phyloP scores from a whole-genome alignment of 30 jellyfish, hydroid and myxozoan genomes.

The Phacellophora camtschatica region DNA sequence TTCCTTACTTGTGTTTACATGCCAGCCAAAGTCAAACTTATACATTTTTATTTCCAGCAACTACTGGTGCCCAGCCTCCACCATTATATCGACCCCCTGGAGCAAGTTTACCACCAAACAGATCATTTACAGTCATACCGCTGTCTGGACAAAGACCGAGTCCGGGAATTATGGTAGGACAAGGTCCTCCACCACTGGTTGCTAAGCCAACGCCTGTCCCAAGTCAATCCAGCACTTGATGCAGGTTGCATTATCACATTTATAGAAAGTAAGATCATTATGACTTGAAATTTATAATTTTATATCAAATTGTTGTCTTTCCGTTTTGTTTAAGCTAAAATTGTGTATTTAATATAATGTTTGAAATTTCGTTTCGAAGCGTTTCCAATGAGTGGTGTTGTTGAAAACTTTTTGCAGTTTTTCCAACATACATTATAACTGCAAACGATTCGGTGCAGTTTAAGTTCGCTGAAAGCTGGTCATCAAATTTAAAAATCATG shows the following conservation, averaged over 20 bases:
- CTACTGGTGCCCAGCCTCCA: constrained; percentile 62
- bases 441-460: too few relatives aligned
- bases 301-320: not conserved
- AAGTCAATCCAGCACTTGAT: not conserved
- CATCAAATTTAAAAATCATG: too few relatives aligned
- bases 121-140: constrained; percentile 21
- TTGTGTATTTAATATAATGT: not conserved
- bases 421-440: too few relatives aligned
- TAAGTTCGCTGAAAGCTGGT: too few relatives aligned
- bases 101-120: constrained; percentile 22
- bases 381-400: too few relatives aligned
- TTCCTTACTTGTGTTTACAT: too few relatives aligned
- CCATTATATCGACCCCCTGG: constrained; percentile 59
- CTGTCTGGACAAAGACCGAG: constrained; percentile 14
- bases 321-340: not conserved
- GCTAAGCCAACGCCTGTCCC: constrained; percentile 36
- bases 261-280: not conserved
- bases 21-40: too few relatives aligned
- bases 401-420: too few relatives aligned
- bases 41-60: not conserved
- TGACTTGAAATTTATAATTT: not conserved
- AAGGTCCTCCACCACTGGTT: constrained; percentile 93
- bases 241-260: too few relatives aligned
- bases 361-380: too few relatives aligned
- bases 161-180: constrained; percentile 19